phyloP scores from a whole-genome alignment of 1,140 invertebrate species.

The Listronotus bonariensis region DNA sequence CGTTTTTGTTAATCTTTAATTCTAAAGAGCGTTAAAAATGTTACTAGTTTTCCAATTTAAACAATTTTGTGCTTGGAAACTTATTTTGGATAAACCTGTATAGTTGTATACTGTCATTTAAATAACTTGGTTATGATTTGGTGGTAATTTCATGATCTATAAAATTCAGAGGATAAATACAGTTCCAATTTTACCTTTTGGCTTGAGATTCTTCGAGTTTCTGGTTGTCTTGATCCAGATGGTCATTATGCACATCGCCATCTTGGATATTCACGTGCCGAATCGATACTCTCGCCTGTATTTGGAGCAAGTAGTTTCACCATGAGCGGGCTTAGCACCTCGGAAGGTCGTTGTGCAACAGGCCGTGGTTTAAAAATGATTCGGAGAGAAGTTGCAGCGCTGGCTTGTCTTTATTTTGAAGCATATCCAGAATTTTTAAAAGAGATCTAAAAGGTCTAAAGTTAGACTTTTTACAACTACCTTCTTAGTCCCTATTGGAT shows the following conservation, averaged over 20 bases:
- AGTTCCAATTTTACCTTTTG: conserved; percentile 54
- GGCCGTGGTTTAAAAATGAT: conserved; percentile 73
- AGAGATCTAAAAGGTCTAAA: conserved; percentile 62
- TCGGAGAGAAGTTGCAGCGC: conserved; percentile 72
- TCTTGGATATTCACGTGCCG: conserved; percentile 80
- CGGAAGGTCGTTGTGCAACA: conserved; percentile 77
- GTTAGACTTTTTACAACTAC: no score
- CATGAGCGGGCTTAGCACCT: conserved; percentile 81
- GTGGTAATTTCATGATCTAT: no score
- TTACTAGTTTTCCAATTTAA: no score
- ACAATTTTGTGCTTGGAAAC: no score
- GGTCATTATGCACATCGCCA: conserved; percentile 60
- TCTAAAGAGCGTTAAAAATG: no score
- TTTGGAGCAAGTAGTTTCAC: conserved; percentile 79
- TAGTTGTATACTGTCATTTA: no score
- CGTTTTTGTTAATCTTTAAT: no score
- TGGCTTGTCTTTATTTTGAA: conserved; percentile 69
- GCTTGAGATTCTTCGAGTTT: conserved; percentile 57
- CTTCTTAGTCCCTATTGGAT: no score
- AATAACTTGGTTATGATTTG: no score
- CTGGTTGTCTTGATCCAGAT: conserved; percentile 52
- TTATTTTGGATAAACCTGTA: no score
- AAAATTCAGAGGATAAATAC: no score
- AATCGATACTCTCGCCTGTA: conserved; percentile 83
- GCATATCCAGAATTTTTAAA: conserved; percentile 78